Evolutionary conservation across 2,797 vertebrate genomes (phyloP), one percentile per base, ranked within the genome.

Genomic region (Ataeniobius toweri): DNA sequence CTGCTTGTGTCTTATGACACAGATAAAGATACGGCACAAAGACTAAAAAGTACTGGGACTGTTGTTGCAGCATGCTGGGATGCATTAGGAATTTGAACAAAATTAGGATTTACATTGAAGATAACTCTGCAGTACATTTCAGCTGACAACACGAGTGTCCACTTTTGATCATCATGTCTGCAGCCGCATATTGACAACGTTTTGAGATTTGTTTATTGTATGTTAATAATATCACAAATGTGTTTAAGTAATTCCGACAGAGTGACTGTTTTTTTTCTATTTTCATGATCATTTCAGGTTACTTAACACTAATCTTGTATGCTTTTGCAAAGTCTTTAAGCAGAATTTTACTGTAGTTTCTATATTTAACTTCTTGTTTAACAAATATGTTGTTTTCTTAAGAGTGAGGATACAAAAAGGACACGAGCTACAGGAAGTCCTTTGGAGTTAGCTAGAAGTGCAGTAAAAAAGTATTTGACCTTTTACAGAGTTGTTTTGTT

Each of bases 1-100:
- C 3, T 83, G 74, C n/a, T 24, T 56, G 5, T 53, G 70, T 80
- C 71, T 76, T 70, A 74, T 69, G 28, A 82, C 36, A 12, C 24
- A 82, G 82, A 83, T 84, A 85, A 79, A 80, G 36, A 82, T 20
- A 78, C 68, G 46, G 20, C 12, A 31, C 69, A 72, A 55, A 75
- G 13, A 31, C 56, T 69, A 79, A 82, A 28, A 39, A 72, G 77
- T 51, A 3, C 58, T 50, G 18, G 2, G 28, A 74, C 70, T 48
- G n/a, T 36, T 44, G n/a, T 39, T 24, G 68, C 46, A 59, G 53
- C 26, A 53, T 55, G 50, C 8, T 18, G 3, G 1, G 28, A 70
- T 53, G 16, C 24, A 68, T 74, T 74, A 5, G 28, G 14, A 63
- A 24, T 6, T 55, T 41, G 73, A 78, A 55, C 1, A 70, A 4